Conservation (phyloP, 2,797 vertebrate genomes). For the Acomys russatus region DNA sequence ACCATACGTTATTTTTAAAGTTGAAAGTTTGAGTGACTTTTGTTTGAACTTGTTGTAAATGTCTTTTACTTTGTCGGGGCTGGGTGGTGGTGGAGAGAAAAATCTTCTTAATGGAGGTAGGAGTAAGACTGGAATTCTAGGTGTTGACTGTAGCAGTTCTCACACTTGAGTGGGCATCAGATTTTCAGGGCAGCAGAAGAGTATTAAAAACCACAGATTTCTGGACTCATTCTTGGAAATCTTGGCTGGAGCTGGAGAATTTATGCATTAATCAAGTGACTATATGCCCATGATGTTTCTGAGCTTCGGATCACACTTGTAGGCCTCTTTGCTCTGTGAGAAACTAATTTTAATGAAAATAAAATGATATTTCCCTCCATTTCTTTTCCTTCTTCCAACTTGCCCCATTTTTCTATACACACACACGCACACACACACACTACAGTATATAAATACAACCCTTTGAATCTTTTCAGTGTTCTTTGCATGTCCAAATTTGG, state of each 20-base stretch:
- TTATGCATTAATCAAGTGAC: background rate
- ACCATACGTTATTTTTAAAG: background rate
- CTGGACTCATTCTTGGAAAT: background rate
- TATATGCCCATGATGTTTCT: background rate
- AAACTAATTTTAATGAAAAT: background rate
- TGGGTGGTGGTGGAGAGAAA: background rate
- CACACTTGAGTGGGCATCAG: background rate
- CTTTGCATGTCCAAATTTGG: background rate
- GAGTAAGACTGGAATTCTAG: background rate
- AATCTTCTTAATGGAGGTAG: background rate
- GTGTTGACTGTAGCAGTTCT: background rate
- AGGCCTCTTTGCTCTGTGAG: background rate
- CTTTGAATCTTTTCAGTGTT: background rate
- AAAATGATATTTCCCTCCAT: too few species aligned
- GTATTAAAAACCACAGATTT: background rate
- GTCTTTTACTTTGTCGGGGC: background rate
- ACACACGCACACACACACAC: background rate
- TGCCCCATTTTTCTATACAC: background rate
- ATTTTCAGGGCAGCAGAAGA: background rate
- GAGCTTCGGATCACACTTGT: background rate
- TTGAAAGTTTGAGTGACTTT: background rate
- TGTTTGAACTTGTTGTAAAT: background rate
- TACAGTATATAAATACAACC: background rate
- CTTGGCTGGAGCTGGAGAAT: background rate
- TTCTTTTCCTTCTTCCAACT: background rate